Percentiles rank a stretch among this genome's conserved stretches.
phyloP scores from a whole-genome alignment of 2,797 vertebrate species.

The Eospalax fontanierii region DNA sequence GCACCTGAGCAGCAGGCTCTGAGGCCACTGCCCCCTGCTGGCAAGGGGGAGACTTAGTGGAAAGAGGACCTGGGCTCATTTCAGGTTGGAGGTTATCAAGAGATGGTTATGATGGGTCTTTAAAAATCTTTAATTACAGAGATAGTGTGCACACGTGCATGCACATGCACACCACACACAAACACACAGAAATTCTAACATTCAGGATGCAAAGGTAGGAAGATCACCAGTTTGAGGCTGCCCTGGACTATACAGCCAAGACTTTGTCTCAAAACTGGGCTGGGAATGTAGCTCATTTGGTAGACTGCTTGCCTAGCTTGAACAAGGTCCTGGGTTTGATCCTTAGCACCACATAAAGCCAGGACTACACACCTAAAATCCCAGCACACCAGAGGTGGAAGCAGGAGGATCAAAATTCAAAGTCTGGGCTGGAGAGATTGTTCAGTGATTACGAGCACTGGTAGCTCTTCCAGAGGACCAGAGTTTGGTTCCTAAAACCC shows the following conservation, averaged over 20 bases:
- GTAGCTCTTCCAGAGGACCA: too few species aligned
- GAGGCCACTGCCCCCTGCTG: conserved; percentile 74
- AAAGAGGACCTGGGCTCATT: background rate
- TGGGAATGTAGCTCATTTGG: background rate
- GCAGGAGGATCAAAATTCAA: background rate
- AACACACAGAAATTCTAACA: background rate
- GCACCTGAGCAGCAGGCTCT: background rate
- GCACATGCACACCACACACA: background rate
- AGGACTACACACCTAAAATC: background rate
- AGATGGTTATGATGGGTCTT: background rate
- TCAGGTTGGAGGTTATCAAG: background rate
- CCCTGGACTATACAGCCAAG: background rate
- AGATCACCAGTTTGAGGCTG: too few species aligned
- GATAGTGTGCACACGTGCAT: background rate
- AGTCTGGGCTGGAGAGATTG: too few species aligned
- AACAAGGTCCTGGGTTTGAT: background rate
- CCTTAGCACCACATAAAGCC: background rate
- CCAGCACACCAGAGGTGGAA: background rate
- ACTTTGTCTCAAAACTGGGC: background rate
- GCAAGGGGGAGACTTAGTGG: background rate
- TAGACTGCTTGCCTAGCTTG: background rate
- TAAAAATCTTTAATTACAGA: background rate
- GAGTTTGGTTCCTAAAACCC: too few species aligned
- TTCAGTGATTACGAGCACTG: too few species aligned
- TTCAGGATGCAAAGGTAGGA: background rate